Evolutionary conservation across 1,140 invertebrate species (phyloP), one percentile per base, ranked within the genome.

Genomic region (Meloidogyne hapla): DNA sequence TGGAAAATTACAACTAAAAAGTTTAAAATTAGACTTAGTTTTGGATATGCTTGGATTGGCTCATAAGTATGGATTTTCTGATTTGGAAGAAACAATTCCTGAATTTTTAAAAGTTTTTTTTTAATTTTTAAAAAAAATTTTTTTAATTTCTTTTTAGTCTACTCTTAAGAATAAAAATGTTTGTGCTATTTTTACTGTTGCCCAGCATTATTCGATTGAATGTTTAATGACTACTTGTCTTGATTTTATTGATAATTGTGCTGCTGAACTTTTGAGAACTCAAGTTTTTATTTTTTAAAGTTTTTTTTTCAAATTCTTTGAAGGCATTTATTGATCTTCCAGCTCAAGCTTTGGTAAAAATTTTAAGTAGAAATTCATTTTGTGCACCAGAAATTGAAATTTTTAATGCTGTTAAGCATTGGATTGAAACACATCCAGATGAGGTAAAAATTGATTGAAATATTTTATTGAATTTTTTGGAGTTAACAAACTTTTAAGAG

Each of bases 301-400:
- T n/a, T n/a, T n/a, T n/a, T 74, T 21, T 10, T 9, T 74, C 15
- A 21, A 25, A 33, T 74, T 56, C n/a, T n/a, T 26, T 77, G 18
- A 25, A 79, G 79, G 74, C 56, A 13, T 82, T 82, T 62, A 42
- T 77, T 25, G 81, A 84, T 56, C 68, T 82, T 12, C 70, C 77
- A 2, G 70, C 71, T 8, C 18, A 79, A 48, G 87, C 89, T 15
- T 80, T 90, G n/a, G 79, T 82, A 64, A 92, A 94, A 85, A 89
- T 98, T n/a, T 90, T 98, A 48, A 91, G 92, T 67, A 90, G 95
- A 69, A 93, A 98, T 88, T 97, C 95, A 1, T 98, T 98, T 89
- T 98, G 93, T 90, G 94, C 94, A 0, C 91, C 92, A 5, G 96
- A 99, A 89, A 93, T 95, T 28, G 92, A 97, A 82, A 96, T 99